Evolutionary conservation across 1,140 invertebrate genomes (phyloP).

Genomic region (Portunus trituberculatus): DNA sequence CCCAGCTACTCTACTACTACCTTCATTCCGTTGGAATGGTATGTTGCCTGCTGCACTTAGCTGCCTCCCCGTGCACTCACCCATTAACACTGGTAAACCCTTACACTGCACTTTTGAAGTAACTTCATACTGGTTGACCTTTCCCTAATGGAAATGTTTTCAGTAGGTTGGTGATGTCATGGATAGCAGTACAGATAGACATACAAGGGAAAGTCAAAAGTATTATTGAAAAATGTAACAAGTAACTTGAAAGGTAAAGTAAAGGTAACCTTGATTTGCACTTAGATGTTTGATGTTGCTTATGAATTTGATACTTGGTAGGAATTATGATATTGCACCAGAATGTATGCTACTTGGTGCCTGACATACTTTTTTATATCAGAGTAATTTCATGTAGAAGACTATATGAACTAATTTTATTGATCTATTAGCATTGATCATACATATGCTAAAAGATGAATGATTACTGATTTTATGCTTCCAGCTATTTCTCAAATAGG

Average conservation of each 20-base stretch:
- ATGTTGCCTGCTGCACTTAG: conserved; percentile 50
- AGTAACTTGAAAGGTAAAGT: background rate
- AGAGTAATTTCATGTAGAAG: too few relatives aligned
- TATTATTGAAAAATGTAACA: background rate
- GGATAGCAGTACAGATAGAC: background rate
- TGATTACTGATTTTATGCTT: too few relatives aligned
- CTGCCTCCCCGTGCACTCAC: background rate
- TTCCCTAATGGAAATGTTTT: background rate
- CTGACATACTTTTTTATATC: too few relatives aligned
- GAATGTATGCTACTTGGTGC: too few relatives aligned
- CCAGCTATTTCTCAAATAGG: too few relatives aligned
- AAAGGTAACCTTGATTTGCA: too few relatives aligned
- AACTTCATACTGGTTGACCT: background rate
- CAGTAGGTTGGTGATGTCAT: background rate
- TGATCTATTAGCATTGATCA: too few relatives aligned
- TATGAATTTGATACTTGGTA: too few relatives aligned
- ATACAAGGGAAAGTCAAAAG: background rate
- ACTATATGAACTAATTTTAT: too few relatives aligned
- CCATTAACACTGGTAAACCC: conserved; percentile 1
- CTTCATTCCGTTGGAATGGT: conserved; percentile 55
- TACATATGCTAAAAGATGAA: too few relatives aligned
- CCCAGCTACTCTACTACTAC: conserved; percentile 36
- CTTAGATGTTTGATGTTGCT: background rate
- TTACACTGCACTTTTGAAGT: background rate
- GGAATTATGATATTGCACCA: too few relatives aligned